Evolutionary conservation across 1,140 invertebrate genomes (phyloP).

Genomic region (Drosophila auraria): DNA sequence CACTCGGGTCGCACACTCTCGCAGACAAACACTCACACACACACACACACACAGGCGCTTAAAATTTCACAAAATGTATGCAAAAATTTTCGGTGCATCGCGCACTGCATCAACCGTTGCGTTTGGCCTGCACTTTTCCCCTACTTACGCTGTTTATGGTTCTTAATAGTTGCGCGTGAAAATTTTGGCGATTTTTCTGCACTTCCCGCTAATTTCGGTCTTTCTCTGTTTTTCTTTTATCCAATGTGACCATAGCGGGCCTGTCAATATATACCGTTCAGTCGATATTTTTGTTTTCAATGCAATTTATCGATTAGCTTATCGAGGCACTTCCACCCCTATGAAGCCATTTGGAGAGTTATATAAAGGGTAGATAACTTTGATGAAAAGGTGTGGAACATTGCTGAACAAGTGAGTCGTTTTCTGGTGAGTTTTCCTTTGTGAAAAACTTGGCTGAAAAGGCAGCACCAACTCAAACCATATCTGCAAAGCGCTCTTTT

Average conservation of each 20-base stretch:
- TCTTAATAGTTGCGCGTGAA: slow-evolving; percentile 61
- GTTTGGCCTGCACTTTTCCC: slow-evolving; percentile 4
- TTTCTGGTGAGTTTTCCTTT: too few relatives aligned
- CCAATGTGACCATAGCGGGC: slow-evolving; percentile 9
- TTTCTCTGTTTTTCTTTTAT: slow-evolving; percentile 69
- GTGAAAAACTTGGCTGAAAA: too few relatives aligned
- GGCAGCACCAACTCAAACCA: too few relatives aligned
- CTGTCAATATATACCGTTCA: not conserved
- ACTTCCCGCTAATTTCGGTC: slow-evolving; percentile 78
- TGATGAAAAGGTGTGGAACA: too few relatives aligned
- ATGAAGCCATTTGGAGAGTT: too few relatives aligned
- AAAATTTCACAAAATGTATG: slow-evolving; percentile 73
- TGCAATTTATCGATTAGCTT: too few relatives aligned
- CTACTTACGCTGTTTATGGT: slow-evolving; percentile 79
- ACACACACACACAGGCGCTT: slow-evolving; percentile 28
- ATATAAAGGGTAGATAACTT: too few relatives aligned
- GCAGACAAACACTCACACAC: slow-evolving; percentile 27
- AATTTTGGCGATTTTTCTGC: slow-evolving; percentile 60
- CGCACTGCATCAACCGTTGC: slow-evolving; percentile 27
- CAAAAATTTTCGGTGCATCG: slow-evolving; percentile 61
- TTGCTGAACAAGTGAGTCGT: too few relatives aligned
- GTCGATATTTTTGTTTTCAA: too few relatives aligned
- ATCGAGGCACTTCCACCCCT: too few relatives aligned
- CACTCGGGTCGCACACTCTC: slow-evolving; percentile 34
- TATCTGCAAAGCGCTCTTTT: too few relatives aligned